Evolutionary conservation across 2,888 invertebrate genomes (phyloP).

Genomic region (Thymelicus sylvestris): DNA sequence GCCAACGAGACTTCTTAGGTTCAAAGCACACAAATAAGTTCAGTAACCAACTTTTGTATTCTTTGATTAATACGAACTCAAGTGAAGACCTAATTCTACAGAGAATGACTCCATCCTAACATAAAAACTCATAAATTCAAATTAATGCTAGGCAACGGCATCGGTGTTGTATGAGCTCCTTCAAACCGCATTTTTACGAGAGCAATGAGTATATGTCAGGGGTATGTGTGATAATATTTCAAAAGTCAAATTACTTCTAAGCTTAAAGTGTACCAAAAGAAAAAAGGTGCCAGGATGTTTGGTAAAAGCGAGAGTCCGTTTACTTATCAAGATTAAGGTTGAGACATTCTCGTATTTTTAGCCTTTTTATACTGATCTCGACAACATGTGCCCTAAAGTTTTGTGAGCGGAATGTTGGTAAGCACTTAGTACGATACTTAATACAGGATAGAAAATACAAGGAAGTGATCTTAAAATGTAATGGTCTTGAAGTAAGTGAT

Average conservation of each 20-base stretch:
- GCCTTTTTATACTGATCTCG: conserved; percentile 24
- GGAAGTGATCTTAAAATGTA: neutral
- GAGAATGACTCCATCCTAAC: too few relatives aligned
- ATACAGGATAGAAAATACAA: conserved; percentile 1
- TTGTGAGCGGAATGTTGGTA: conserved; percentile 17
- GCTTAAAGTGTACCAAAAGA: conserved; percentile 53
- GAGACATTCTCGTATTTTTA: conserved; percentile 45
- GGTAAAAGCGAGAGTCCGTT: conserved; percentile 50
- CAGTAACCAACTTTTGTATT: too few relatives aligned
- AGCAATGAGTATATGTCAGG: too few relatives aligned
- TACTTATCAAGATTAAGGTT: conserved; percentile 63
- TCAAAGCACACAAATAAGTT: too few relatives aligned
- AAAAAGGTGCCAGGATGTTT: conserved; percentile 58
- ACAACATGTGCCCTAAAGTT: conserved; percentile 21
- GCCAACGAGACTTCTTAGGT: too few relatives aligned
- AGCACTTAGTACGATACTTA: conserved; percentile 1
- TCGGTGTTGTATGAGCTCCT: neutral
- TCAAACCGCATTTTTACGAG: conserved; percentile 34
- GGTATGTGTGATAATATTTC: conserved; percentile 51
- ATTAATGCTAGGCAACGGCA: neutral
- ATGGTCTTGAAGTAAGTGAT: neutral
- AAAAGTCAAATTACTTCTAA: conserved; percentile 53
- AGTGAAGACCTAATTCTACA: too few relatives aligned
- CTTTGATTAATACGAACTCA: too few relatives aligned
- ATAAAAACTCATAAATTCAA: too few relatives aligned